Evolutionary conservation across 2,888 invertebrate species (phyloP).

Genomic region (Pteria penguin): DNA sequence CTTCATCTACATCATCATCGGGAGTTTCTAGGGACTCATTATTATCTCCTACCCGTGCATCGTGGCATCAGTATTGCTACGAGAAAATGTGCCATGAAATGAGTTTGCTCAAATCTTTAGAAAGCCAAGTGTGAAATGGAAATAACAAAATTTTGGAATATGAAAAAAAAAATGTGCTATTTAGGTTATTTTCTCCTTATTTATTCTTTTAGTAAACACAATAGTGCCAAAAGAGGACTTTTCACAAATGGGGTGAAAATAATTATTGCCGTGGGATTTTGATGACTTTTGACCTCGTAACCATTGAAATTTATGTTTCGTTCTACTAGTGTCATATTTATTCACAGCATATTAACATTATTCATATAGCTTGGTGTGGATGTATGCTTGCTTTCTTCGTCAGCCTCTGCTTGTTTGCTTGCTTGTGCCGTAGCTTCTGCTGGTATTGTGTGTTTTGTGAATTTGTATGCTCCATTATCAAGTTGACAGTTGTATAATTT

Average conservation of each 20-base stretch:
- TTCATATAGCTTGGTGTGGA: not conserved
- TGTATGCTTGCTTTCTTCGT: too few relatives aligned
- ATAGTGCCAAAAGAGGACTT: conserved; percentile 40
- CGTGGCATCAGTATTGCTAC: conserved; percentile 62
- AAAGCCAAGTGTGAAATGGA: conserved; percentile 30
- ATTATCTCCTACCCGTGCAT: conserved; percentile 44
- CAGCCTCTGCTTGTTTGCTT: too few relatives aligned
- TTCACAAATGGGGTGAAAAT: not conserved
- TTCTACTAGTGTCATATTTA: too few relatives aligned
- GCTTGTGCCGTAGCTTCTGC: too few relatives aligned
- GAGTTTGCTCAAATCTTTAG: conserved; percentile 23
- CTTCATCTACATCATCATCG: not conserved
- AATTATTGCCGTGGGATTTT: not conserved
- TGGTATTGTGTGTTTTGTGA: too few relatives aligned
- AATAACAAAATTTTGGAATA: not conserved
- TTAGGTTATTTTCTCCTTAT: conserved; percentile 12
- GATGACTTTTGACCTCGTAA: not conserved
- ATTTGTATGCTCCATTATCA: too few relatives aligned
- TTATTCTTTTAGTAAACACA: conserved; percentile 29
- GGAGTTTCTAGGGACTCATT: not conserved
- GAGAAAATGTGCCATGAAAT: conserved; percentile 49
- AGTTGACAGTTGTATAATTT: too few relatives aligned
- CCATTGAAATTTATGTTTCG: conserved; percentile 6
- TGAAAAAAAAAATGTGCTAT: too few relatives aligned
- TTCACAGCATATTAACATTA: too few relatives aligned